These are phyloP conservation scores for Rallus crepitans DNA, from an alignment of 2,797 vertebrate genomes.

Conservation along the genomic window DNA sequence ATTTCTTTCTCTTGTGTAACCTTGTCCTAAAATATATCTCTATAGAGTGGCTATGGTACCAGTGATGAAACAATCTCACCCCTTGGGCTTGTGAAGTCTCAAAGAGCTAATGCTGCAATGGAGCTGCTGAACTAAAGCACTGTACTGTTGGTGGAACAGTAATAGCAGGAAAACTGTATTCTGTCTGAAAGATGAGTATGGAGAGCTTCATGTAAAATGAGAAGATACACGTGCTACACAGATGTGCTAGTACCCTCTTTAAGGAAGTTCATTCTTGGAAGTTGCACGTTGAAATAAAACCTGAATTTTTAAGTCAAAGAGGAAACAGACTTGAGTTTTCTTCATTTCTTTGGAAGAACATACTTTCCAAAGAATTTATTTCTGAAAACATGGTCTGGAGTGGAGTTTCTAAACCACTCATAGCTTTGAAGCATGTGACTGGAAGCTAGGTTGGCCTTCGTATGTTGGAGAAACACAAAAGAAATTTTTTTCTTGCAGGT, in stretches of 20 bases:
- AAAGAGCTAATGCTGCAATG: background rate
- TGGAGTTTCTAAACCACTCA: background rate
- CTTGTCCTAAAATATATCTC: constrained; percentile 5
- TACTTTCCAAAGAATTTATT: background rate
- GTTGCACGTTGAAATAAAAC: background rate
- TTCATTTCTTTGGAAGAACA: background rate
- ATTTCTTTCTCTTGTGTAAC: background rate
- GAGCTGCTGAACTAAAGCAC: background rate
- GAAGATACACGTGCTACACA: background rate
- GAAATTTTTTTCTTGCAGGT: background rate
- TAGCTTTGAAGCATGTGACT: background rate
- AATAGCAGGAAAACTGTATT: background rate
- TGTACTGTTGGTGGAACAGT: background rate
- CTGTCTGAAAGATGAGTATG: background rate
- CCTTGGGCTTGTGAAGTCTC: background rate
- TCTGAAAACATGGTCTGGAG: background rate
- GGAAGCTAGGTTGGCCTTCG: background rate
- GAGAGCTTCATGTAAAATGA: background rate
- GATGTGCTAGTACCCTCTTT: background rate
- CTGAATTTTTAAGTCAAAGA: background rate
- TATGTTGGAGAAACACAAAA: background rate
- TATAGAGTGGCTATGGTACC: background rate
- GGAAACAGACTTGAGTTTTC: background rate
- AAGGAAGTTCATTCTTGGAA: background rate
- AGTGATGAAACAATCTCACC: background rate